Base-by-base conservation (phyloP, 92 coral and sea anemone genomes). In the Pocillopora meandrina region DNA sequence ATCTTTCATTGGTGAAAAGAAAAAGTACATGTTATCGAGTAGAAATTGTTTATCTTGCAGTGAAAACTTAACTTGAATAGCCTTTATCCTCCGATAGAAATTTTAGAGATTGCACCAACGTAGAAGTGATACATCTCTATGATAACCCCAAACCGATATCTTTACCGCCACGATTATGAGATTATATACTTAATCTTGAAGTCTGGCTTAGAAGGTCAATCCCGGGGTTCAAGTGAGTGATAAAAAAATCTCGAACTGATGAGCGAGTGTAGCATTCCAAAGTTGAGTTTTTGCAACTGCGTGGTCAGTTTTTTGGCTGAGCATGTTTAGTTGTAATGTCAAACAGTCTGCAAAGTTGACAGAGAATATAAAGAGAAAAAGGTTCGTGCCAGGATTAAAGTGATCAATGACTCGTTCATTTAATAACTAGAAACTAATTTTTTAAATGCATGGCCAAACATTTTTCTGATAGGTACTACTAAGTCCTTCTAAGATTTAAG, bases 171-270 rank as follows among this genome's bases (percentile, higher is more conserved):
- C 15, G 42, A 42, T 33, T 16, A 52, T 12, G 71, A 18, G 58
- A 31, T 64, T 62, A 52, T 33, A 74, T 74, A 34, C 34, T 57
- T 56, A 14, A 57, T 74, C n/a, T 55, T 5, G 33, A 23, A 55
- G 36, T 57, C 57, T 74, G 61, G 23, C 62, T 52, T 33, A 23
- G 17, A 56, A 36, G 82, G 63, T 77, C 80, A 59, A 75, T 19
- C 79, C 56, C 12, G 57, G 18, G 64, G 58, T 62, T 62, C 71
- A 62, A 77, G 82, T 77, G 71, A 56, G 18, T 47, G 82, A 63
- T 35, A 62, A 63, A 20, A 77, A 77, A 77, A 42, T 7, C 71
- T 26, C n/a, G 60, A 62, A 35, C 36, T 71, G 64, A 77, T 63
- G 47, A 56, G 65, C 36, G 73, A 62, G 71, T 20, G 35, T 64